These are phyloP conservation scores for Piaya cayana DNA, from an alignment of 2,113 vertebrate species.

Conservation along the genomic window DNA sequence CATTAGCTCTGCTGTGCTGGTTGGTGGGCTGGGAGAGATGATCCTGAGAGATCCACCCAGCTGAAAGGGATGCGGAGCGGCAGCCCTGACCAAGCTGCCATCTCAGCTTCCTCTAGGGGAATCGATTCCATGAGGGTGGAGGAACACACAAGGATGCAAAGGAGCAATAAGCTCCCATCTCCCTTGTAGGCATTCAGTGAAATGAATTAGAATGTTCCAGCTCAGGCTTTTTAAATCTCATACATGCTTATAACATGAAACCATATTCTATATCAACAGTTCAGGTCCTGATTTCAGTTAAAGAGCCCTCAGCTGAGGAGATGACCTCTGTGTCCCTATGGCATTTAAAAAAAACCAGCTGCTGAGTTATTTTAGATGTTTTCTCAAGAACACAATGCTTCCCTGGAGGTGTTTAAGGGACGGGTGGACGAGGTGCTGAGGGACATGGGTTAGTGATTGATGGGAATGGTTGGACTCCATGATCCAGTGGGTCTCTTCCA, in stretches of 20 bases:
- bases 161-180: neutral
- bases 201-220: neutral
- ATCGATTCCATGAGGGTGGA: neutral
- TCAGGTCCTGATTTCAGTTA: constrained; percentile 23
- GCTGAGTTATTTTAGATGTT: constrained; percentile 42
- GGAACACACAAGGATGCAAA: neutral
- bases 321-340: constrained; percentile 23
- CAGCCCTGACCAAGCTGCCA: neutral
- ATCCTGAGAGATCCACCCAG: constrained; percentile 17
- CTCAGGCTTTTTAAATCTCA: neutral
- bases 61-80: constrained; percentile 21
- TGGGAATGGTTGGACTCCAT: too few relatives aligned
- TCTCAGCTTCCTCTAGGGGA: neutral
- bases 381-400: constrained; percentile 38
- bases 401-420: too few relatives aligned
- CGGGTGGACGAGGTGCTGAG: too few relatives aligned
- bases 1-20: constrained; percentile 13
- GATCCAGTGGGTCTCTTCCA: too few relatives aligned
- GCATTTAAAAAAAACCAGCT: constrained; percentile 25
- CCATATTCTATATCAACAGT: neutral
- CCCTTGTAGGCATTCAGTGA: neutral
- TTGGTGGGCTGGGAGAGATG: constrained; percentile 6
- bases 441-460: too few relatives aligned
- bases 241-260: neutral
- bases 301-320: constrained; percentile 10